Conservation (phyloP, 2,113 vertebrate genomes). For the Dryoscopus gambensis region DNA sequence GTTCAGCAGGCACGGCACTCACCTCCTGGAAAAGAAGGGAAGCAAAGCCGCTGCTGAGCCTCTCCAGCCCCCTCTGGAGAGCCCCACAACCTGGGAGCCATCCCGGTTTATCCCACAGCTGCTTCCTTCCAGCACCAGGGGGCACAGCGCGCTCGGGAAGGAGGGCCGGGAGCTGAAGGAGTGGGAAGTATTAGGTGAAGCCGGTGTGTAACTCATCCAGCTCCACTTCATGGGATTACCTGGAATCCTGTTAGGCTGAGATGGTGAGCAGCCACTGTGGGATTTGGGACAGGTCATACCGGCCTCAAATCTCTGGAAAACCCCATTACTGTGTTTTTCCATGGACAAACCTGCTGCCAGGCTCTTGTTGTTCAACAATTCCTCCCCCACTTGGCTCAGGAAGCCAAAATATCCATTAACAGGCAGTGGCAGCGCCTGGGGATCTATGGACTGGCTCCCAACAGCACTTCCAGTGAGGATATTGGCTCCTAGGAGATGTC, state of each 20-base stretch:
- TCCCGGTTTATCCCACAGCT: neutral
- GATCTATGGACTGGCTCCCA: neutral
- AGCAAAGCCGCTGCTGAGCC: neutral
- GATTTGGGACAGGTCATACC: neutral
- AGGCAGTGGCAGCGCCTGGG: neutral
- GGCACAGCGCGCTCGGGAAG: neutral
- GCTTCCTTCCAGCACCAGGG: neutral
- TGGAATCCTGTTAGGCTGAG: constrained; percentile 8
- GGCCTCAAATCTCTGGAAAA: neutral
- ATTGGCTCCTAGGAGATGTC: neutral
- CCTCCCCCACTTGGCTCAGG: neutral
- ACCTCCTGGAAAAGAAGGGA: constrained; percentile 55
- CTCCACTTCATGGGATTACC: constrained; percentile 10
- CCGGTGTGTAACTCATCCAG: neutral
- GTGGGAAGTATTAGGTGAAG: neutral
- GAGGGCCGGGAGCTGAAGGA: neutral
- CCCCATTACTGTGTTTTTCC: neutral
- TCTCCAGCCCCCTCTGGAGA: neutral
- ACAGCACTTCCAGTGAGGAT: neutral
- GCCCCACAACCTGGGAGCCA: neutral
- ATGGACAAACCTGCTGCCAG: neutral
- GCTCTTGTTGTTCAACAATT: neutral
- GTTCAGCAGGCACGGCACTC: constrained; percentile 67
- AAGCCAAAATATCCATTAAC: neutral
- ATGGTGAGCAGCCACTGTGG: neutral